Base-by-base conservation (phyloP, 1,140 invertebrate genomes). In the Apis florea region DNA sequence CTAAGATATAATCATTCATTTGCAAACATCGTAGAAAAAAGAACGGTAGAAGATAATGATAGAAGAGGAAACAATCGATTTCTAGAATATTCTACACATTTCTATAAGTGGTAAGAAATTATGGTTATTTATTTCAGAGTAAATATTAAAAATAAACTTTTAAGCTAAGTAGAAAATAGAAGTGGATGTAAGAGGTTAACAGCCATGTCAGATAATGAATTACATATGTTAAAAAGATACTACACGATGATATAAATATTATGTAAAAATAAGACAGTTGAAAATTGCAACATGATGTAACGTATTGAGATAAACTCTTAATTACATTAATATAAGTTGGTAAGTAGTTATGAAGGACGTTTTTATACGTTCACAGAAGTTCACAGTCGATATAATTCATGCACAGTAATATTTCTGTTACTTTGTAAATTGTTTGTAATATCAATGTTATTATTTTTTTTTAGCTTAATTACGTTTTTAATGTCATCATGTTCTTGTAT, bases 331-430 rank as follows among this genome's bases (percentile, higher is more conserved):
- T 26, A 63, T 11, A 31, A 26, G 17, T 40, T 49, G 40, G 40
- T 10, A 61, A 54, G 58, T 51, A 15, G 72, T 63, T 8, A 74
- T 21, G 40, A 51, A n/a, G 63, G 12, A 2, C 17, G 11, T 21
- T 74, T 2, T 59, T 59, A 4, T 24, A 24, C 54, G 21, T n/a
- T 58, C 26, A 21, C 0, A 31, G 15, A 59, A 24, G 40, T 49
- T 73, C 15, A 67, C 58, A 64, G 40, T 71, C 10, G 69, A 53
- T 71, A 40, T 68, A 51, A n/a, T 73, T 40, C 58, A 54, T 68
- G 56, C 59, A 68, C 59, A 9, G n/a, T 47, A 47, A 8, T 67
- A 67, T 67, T 40, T 47, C 19, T 19, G 40, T 47, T n/a, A n/a
- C 0, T 67, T 67, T 17, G 10, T 15, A 31, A 15, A 63, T 3